phyloP scores from a whole-genome alignment of 2,113 vertebrate species.

The Phalacrocorax aristotelis region DNA sequence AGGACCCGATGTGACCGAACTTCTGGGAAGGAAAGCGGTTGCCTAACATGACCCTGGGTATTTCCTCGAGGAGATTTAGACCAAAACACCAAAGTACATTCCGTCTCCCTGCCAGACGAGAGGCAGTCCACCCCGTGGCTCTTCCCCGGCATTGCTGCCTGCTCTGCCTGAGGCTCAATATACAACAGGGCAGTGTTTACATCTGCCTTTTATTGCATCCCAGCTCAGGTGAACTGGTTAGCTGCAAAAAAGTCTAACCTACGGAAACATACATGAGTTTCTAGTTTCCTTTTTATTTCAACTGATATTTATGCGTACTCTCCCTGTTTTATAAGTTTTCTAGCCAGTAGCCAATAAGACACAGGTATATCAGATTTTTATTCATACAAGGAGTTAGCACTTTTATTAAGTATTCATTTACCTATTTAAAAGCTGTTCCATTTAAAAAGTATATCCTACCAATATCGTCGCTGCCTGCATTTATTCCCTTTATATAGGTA shows the following conservation, averaged over 20 bases:
- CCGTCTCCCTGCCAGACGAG: neutral
- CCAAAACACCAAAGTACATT: neutral
- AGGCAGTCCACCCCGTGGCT: neutral
- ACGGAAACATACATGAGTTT: neutral
- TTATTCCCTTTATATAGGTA: slow-evolving; percentile 53
- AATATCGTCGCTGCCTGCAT: neutral
- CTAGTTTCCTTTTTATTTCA: neutral
- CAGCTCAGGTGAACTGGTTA: neutral
- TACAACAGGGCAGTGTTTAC: neutral
- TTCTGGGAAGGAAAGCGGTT: neutral
- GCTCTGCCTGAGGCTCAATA: neutral
- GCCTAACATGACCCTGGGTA: neutral
- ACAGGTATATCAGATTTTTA: neutral
- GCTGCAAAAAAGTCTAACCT: neutral
- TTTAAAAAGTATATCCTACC: slow-evolving; percentile 34
- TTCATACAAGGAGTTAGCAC: neutral
- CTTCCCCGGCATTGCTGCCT: neutral
- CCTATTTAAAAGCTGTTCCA: slow-evolving; percentile 24
- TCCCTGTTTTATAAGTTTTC: neutral
- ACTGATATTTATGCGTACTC: neutral
- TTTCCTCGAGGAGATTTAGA: neutral
- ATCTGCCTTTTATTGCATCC: neutral
- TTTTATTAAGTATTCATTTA: slow-evolving; percentile 32
- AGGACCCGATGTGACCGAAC: neutral
- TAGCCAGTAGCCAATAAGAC: neutral